A percentile compares a stretch with the other conserved stretches of the same genome.
These are phyloP conservation scores for Brachionus manjavacas DNA, from an alignment of 1,140 invertebrate genomes.

Conservation along the genomic window DNA sequence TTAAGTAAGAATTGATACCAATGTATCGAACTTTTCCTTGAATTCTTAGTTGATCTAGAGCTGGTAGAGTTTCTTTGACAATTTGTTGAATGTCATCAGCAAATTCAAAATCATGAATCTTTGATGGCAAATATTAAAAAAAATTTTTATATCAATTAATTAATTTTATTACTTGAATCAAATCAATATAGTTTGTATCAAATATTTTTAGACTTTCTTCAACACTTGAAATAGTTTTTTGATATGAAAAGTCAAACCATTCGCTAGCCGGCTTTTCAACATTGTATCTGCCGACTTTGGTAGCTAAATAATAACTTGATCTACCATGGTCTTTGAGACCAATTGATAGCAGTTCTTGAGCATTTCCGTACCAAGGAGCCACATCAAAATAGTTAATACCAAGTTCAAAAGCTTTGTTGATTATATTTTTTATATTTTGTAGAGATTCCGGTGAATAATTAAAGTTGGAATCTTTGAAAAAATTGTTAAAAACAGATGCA, in stretches of 20 bases:
- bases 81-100: conserved; percentile 71
- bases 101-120: conserved; percentile 88
- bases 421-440: conserved; percentile 56
- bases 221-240: conserved; percentile 70
- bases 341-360: conserved; percentile 67
- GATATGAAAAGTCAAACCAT: conserved; percentile 80
- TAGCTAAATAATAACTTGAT: conserved; percentile 77
- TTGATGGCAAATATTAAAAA: not conserved
- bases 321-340: conserved; percentile 74
- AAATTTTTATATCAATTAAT: not conserved
- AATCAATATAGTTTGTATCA: conserved; percentile 75
- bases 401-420: conserved; percentile 67
- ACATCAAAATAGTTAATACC: conserved; percentile 89
- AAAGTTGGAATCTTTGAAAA: conserved; percentile 53
- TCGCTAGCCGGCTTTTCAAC: conserved; percentile 61
- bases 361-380: conserved; percentile 76
- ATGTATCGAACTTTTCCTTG: conserved; percentile 75
- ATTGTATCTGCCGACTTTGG: conserved; percentile 83
- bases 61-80: conserved; percentile 77
- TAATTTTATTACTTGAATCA: conserved; percentile 70
- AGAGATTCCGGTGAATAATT: conserved; percentile 65
- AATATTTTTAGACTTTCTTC: conserved; percentile 70
- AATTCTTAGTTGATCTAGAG: conserved; percentile 67
- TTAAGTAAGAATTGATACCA: conserved; percentile 79
- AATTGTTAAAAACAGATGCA: conserved; percentile 50